Base-by-base conservation (phyloP, 2,888 invertebrate genomes). In the Cybosia mesomella region DNA sequence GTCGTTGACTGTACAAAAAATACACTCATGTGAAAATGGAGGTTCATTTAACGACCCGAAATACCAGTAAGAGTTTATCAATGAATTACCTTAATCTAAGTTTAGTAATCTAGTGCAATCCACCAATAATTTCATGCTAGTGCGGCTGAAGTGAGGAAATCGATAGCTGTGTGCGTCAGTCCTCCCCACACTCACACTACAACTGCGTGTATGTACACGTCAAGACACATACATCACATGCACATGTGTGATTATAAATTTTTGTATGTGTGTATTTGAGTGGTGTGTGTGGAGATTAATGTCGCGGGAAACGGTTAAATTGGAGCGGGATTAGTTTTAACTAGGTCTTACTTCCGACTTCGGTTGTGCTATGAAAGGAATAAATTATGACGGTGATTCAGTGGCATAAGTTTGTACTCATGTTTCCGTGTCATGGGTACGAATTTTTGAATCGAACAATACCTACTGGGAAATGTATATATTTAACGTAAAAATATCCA, bases 271-370 rank as follows among this genome's bases (percentile, higher is more conserved):
- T 21, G 24, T 13, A 28, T 60, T 18, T 58, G 34, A 24, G 10
- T 54, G 22, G 57, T 66, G 32, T 58, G 55, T 59, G 43, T 70
- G 64, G 18, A 11, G 10, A 69, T 67, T 49, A 60, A 68, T 69
- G 66, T 62, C 64, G 64, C 75, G 68, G 80, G 72, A 80, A 77
- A 67, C 53, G 67, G 34, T 68, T 69, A 77, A 74, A 78, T 80
- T 80, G 70, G 59, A 77, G 55, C 69, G 71, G 64, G 68, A 78
- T 78, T 78, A 70, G 72, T 74, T 77, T 70, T 71, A 77, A 80
- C 80, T 67, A 68, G 68, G 66, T 74, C 68, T 43, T 53, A 60
- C 62, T 66, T 34, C 62, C 32, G 75, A 71, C 66, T 72, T 77
- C 61, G 55, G 54, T 18, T 67, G 66, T 63, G 39, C 13, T 28